Percentiles rank a stretch among this genome's conserved stretches.
Conservation (phyloP, 2,797 vertebrate genomes). For the Myoxocephalus aenaeus region DNA sequence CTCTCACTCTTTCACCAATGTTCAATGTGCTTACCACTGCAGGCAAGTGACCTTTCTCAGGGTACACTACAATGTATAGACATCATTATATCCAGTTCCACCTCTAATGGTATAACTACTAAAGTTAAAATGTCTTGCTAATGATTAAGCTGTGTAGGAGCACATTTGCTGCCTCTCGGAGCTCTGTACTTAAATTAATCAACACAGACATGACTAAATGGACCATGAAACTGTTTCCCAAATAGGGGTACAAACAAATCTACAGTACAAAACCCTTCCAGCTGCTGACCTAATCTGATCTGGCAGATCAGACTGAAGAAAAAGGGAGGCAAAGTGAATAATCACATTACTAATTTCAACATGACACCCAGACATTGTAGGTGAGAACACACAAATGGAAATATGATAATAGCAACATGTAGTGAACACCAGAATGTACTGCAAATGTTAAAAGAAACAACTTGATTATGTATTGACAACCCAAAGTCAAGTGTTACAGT, state of each 20-base stretch:
- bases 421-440: not conserved
- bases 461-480: not conserved
- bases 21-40: not conserved
- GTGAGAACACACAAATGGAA: conserved; percentile 26
- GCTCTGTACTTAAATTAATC: conserved; percentile 60
- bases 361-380: conserved; percentile 32
- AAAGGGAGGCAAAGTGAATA: conserved; percentile 42
- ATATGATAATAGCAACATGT: not conserved
- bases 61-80: not conserved
- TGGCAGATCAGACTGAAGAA: conserved; percentile 34
- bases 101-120: conserved; percentile 30
- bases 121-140: conserved; percentile 33
- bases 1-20: not conserved
- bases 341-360: conserved; percentile 35
- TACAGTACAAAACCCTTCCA: conserved; percentile 28
- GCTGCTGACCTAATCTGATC: conserved; percentile 51
- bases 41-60: conserved; percentile 23
- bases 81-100: conserved; percentile 18
- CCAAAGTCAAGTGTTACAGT: too few relatives aligned
- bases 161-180: conserved; percentile 27
- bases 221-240: conserved; percentile 59
- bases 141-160: conserved; percentile 34
- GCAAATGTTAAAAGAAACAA: not conserved
- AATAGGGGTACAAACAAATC: conserved; percentile 53
- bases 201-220: conserved; percentile 68